Conservation (phyloP, 2,113 vertebrate species). For the Lutjanus erythropterus region DNA sequence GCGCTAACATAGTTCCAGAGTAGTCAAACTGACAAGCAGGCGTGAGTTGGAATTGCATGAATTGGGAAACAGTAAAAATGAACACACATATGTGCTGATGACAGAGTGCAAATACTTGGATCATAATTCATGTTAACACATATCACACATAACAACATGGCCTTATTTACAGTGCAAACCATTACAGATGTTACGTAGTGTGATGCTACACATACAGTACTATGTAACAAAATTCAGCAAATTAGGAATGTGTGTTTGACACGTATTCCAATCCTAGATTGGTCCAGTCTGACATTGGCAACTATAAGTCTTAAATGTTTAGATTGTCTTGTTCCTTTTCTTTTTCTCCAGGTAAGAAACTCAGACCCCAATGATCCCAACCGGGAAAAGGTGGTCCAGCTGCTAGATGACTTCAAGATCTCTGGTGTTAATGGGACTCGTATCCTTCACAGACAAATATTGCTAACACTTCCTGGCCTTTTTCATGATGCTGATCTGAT, state of each 20-base stretch:
- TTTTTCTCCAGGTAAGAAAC: constrained; percentile 87
- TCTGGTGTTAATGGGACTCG: constrained; percentile 96
- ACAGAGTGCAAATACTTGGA: neutral
- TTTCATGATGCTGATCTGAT: constrained; percentile 7
- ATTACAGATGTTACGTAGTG: neutral
- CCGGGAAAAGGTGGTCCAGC: constrained; percentile 95
- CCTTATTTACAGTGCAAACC: neutral
- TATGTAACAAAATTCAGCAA: too few species aligned
- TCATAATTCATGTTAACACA: neutral
- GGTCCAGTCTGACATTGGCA: neutral
- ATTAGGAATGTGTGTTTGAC: too few species aligned
- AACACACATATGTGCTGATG: neutral
- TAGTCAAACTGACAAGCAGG: too few species aligned
- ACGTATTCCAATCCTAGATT: neutral
- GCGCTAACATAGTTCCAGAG: too few species aligned
- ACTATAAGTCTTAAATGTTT: neutral
- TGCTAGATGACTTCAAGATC: constrained; percentile 98
- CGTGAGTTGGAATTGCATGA: neutral
- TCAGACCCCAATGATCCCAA: constrained; percentile 94
- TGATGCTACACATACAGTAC: too few species aligned
- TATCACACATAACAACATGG: neutral
- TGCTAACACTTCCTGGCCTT: neutral
- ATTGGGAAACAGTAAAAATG: neutral
- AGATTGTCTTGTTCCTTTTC: neutral
- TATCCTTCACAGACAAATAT: constrained; percentile 87